These are phyloP conservation scores for Metellina segmentata DNA, from an alignment of 2,888 invertebrate genomes.

Conservation along the genomic window DNA sequence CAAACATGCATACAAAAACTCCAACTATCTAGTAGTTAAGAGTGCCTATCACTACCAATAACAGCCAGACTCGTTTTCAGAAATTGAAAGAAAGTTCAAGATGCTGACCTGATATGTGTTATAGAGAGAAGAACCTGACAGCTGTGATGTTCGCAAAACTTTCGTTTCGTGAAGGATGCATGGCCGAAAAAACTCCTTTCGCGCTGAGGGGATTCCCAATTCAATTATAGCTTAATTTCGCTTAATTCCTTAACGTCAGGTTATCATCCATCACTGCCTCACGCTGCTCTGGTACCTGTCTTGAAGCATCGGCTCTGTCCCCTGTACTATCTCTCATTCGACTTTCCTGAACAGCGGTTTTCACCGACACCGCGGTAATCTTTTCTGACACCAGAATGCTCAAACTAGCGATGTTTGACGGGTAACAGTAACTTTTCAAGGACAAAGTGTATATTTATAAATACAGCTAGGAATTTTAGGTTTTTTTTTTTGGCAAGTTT, in stretches of 20 bases:
- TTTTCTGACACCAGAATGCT: conserved; percentile 46
- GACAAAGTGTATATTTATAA: no score
- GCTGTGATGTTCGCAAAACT: conserved; percentile 27
- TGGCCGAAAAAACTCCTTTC: not conserved
- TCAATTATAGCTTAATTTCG: conserved; percentile 67
- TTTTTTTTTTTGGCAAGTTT: no score
- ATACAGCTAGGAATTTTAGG: no score
- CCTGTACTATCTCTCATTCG: conserved; percentile 6
- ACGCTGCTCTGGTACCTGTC: conserved; percentile 44
- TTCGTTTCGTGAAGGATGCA: not conserved
- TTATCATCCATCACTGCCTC: conserved; percentile 63
- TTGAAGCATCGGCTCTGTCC: conserved; percentile 26
- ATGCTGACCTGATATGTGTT: not conserved
- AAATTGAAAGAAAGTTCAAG: conserved; percentile 19
- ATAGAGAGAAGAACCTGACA: conserved; percentile 31
- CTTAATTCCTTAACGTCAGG: conserved; percentile 65
- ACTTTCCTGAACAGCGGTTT: not conserved
- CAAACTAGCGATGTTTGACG: conserved; percentile 8
- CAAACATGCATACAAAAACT: no score
- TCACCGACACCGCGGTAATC: not conserved
- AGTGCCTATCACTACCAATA: not conserved
- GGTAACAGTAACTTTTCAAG: not conserved
- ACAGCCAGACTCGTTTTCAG: not conserved
- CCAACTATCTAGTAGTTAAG: no score
- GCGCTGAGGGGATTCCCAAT: conserved; percentile 34